These are phyloP conservation scores for Spongia lamella DNA, from an alignment of 37 sponge, comb jelly and placozoan species.

Conservation along the genomic window DNA sequence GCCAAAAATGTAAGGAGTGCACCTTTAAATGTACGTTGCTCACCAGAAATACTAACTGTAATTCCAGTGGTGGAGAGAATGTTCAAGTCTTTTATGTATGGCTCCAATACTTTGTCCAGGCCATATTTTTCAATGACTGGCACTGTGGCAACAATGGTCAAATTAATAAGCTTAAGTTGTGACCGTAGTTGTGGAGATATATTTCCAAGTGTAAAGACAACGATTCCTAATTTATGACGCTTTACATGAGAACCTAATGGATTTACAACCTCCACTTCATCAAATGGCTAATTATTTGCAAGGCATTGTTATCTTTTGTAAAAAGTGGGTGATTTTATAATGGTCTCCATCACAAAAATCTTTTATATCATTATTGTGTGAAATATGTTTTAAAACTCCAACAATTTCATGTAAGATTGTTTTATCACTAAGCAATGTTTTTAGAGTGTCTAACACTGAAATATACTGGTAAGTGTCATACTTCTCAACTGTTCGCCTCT, in stretches of 20 bases:
- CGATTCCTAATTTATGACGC: constrained; percentile 40
- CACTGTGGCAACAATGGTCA: constrained; percentile 18
- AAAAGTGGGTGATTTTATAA: constrained; percentile 30
- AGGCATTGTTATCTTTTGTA: constrained; percentile 13
- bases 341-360: constrained; percentile 39
- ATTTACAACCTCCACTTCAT: constrained; percentile 51
- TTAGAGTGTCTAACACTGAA: constrained; percentile 15
- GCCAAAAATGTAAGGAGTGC: constrained; percentile 32
- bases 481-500: constrained; percentile 7
- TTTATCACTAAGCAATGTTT: constrained; percentile 11
- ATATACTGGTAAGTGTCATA: constrained; percentile 44
- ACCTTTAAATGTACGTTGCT: constrained; percentile 7
- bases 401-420: background rate
- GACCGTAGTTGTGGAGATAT: constrained; percentile 20
- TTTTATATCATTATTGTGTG: constrained; percentile 12
- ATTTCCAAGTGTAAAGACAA: constrained; percentile 39
- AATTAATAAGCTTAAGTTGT: constrained; percentile 4
- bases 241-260: constrained; percentile 54
- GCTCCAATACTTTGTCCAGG: constrained; percentile 19
- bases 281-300: constrained; percentile 41
- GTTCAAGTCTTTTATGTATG: constrained; percentile 39
- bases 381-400: background rate
- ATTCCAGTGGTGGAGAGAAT: constrained; percentile 15
- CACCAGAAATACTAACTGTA: background rate
- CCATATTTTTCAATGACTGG: constrained; percentile 44